Evolutionary conservation across 2,888 invertebrate genomes (phyloP), one percentile per base, ranked within the genome.

Genomic region (Oscheius sp.): DNA sequence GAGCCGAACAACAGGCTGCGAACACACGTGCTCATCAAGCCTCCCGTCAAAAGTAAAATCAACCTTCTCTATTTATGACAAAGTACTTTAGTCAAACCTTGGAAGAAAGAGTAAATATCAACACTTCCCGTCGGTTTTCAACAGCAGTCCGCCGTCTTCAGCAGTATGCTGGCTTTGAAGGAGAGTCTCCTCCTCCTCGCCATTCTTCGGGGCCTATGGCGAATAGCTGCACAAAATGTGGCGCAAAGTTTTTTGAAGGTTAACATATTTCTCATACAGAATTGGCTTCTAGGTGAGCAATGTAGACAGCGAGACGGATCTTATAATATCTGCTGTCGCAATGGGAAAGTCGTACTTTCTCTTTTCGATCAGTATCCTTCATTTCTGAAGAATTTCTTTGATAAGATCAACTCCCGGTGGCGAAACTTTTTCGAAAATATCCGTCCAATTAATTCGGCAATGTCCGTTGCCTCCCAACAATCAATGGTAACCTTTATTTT

Each of bases 401-500:
- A 12, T 3, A 54, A 33, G 1, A 12, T 5, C 3, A 20, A 44
- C 22, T 14, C 69, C 9, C 17, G 17, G 8, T 20, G 36, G 30
- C 26, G 3, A n/a, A 50, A 68, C 24, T 62, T 68, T 24, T 30
- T 22, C 2, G 36, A 36, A 14, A 36, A 20, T 20, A 72, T 84
- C n/a, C 36, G 75, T 1, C 59, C 66, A 3, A 72, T 41, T 67
- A 75, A 73, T 61, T 70, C 30, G n/a, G 50, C 56, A 3, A 30
- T 71, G 0, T 59, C 73, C 12, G 54, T 70, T 28, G 75, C 66
- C 1, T 68, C 70, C n/a, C n/a, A n/a, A n/a, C n/a, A 0, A 68
- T 75, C 63, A 62, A 59, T n/a, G 68, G n/a, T n/a, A n/a, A n/a
- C n/a, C n/a, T n/a, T n/a, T n/a, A n/a, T n/a, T n/a, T n/a, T n/a